A percentile compares a stretch with the other conserved stretches of the same genome.
Evolutionary conservation across 2,888 invertebrate genomes (phyloP).

Genomic region (Vesta saturnalis): DNA sequence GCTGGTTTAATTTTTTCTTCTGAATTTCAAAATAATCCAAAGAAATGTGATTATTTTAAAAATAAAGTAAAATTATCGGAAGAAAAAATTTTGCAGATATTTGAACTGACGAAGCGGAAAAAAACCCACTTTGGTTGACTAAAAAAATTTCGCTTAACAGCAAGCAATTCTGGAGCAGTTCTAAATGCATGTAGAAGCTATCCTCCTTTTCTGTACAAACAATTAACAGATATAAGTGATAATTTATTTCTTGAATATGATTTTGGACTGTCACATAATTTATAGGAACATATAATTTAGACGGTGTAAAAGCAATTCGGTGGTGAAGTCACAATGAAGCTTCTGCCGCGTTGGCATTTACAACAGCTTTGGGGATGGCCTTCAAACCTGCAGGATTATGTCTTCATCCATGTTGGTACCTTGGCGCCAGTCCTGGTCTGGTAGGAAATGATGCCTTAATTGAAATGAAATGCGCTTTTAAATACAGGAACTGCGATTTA

Average conservation of each 20-base stretch:
- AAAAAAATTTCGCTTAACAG: slow-evolving; percentile 6
- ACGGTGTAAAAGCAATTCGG: background rate
- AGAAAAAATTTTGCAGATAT: background rate
- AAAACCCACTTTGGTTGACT: slow-evolving; percentile 8
- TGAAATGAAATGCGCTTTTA: too few relatives aligned
- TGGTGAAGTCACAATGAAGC: slow-evolving; percentile 5
- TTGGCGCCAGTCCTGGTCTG: too few relatives aligned
- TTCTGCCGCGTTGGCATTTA: background rate
- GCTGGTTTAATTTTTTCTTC: too few relatives aligned
- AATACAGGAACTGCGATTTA: too few relatives aligned
- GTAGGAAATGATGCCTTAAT: too few relatives aligned
- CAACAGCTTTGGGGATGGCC: too few relatives aligned
- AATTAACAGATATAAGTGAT: background rate
- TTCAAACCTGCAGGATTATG: too few relatives aligned
- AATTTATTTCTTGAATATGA: background rate
- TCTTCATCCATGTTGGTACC: too few relatives aligned
- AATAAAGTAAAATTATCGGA: background rate
- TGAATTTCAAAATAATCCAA: too few relatives aligned
- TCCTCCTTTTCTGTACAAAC: slow-evolving; percentile 12
- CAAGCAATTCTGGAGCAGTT: slow-evolving; percentile 12
- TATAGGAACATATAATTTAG: slow-evolving; percentile 4
- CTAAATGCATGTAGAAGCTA: too few relatives aligned
- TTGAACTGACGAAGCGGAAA: slow-evolving; percentile 9
- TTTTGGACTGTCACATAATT: background rate
- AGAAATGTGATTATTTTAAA: background rate